These are phyloP conservation scores for Neoitamus cyanurus DNA, from an alignment of 2,888 invertebrate genomes.

Conservation along the genomic window DNA sequence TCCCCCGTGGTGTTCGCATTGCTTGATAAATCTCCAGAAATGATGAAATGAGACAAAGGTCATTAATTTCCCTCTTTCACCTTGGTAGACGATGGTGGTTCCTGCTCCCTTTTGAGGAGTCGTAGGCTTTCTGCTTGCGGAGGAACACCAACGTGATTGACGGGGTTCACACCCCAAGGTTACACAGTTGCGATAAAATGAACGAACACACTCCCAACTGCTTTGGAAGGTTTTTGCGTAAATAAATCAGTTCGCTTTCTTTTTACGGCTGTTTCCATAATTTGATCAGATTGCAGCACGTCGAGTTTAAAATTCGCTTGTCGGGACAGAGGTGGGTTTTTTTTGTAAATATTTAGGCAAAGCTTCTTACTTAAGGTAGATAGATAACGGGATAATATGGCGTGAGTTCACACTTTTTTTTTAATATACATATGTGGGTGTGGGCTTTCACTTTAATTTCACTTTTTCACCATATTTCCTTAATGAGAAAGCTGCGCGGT, in stretches of 20 bases:
- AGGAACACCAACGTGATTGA: slow-evolving; percentile 4
- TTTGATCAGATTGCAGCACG: slow-evolving; percentile 20
- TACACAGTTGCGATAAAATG: slow-evolving; percentile 11
- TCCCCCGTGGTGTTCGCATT: background rate
- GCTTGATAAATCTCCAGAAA: slow-evolving; percentile 48
- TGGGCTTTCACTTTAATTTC: too few species aligned
- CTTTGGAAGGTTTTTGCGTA: background rate
- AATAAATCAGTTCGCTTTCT: slow-evolving; percentile 6
- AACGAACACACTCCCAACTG: background rate
- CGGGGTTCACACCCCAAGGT: slow-evolving; percentile 28
- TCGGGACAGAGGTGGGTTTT: background rate
- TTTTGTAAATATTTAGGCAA: background rate
- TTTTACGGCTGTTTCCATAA: background rate
- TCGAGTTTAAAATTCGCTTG: background rate
- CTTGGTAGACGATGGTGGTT: background rate
- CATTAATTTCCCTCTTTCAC: slow-evolving; percentile 45
- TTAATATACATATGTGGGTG: background rate
- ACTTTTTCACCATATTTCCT: background rate
- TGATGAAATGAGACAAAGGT: slow-evolving; percentile 48
- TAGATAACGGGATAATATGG: background rate
- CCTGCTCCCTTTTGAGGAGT: background rate
- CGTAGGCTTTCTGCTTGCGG: background rate
- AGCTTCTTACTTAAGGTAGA: background rate
- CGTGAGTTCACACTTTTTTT: background rate
- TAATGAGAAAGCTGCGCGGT: too few species aligned